A percentile compares a stretch with the other conserved stretches of the same genome.
phyloP scores from a whole-genome alignment of 2,888 invertebrate genomes.

The Scaptomyza reducta region DNA sequence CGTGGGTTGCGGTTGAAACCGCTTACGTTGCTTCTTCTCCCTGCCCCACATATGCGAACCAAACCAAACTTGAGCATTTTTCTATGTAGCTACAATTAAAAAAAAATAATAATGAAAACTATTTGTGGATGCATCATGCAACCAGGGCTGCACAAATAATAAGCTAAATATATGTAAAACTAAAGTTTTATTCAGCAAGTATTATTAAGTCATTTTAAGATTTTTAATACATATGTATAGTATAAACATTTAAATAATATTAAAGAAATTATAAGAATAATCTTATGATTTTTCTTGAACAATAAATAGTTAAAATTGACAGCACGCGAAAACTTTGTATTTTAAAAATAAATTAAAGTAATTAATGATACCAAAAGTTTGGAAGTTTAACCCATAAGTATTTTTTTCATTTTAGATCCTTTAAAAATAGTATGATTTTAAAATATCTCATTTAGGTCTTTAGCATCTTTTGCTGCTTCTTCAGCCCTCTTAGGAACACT shows the following conservation, averaged over 20 bases:
- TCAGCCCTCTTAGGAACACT: slow-evolving; percentile 48
- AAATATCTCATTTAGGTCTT: not conserved
- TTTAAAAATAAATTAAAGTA: too few species aligned
- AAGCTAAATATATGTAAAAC: too few species aligned
- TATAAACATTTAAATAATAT: too few species aligned
- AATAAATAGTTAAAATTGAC: not conserved
- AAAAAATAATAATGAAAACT: slow-evolving; percentile 30
- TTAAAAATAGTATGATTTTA: too few species aligned
- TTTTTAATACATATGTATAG: too few species aligned
- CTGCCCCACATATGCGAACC: slow-evolving; percentile 27
- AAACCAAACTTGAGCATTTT: slow-evolving; percentile 72
- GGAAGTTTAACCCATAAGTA: too few species aligned
- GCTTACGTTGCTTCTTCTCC: not conserved
- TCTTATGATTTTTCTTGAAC: not conserved
- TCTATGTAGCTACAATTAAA: slow-evolving; percentile 68
- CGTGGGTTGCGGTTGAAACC: not conserved
- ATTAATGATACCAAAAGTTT: too few species aligned
- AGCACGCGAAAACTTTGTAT: too few species aligned
- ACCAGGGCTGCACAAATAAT: slow-evolving; percentile 42
- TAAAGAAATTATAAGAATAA: too few species aligned
- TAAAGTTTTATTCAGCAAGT: too few species aligned
- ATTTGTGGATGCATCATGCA: slow-evolving; percentile 19
- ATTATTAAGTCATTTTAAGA: too few species aligned
- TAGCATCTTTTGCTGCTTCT: not conserved
- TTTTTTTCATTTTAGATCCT: too few species aligned